These are phyloP conservation scores for Aphis craccivora DNA, from an alignment of 1,140 invertebrate species.

Conservation along the genomic window DNA sequence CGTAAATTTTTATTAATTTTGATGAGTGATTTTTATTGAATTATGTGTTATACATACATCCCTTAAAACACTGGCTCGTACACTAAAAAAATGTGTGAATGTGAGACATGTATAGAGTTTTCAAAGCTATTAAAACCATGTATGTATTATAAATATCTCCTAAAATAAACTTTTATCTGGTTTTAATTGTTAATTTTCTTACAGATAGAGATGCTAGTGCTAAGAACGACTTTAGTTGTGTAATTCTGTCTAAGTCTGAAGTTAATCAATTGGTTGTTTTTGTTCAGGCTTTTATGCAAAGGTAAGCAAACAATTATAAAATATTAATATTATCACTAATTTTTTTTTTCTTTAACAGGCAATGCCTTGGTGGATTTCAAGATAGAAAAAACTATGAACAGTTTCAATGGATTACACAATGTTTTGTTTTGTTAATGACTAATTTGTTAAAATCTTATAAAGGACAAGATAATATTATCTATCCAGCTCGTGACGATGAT, in stretches of 20 bases:
- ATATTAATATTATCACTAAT: neutral
- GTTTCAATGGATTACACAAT: conserved; percentile 68
- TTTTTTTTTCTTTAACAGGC: conserved; percentile 62
- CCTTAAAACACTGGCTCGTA: conserved; percentile 16
- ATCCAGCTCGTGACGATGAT: conserved; percentile 40
- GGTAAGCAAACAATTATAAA: conserved; percentile 14
- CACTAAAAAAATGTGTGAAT: conserved; percentile 53
- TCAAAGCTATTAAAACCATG: conserved; percentile 51
- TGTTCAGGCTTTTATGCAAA: conserved; percentile 57
- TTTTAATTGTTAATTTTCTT: conserved; percentile 18
- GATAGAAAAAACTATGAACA: conserved; percentile 69
- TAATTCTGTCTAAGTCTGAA: conserved; percentile 45
- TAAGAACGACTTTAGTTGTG: conserved; percentile 52
- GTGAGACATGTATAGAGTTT: conserved; percentile 54
- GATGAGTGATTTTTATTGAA: conserved; percentile 34
- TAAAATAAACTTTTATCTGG: neutral
- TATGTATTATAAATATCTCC: neutral
- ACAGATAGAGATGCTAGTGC: conserved; percentile 36
- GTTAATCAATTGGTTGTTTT: conserved; percentile 53
- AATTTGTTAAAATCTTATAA: conserved; percentile 61
- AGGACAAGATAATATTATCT: conserved; percentile 42
- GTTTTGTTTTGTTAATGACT: conserved; percentile 63
- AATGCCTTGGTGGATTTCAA: conserved; percentile 70
- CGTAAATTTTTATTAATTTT: conserved; percentile 24
- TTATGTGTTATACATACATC: conserved; percentile 40